phyloP scores from a whole-genome alignment of 2,797 vertebrate genomes.

The Tangara arthus region DNA sequence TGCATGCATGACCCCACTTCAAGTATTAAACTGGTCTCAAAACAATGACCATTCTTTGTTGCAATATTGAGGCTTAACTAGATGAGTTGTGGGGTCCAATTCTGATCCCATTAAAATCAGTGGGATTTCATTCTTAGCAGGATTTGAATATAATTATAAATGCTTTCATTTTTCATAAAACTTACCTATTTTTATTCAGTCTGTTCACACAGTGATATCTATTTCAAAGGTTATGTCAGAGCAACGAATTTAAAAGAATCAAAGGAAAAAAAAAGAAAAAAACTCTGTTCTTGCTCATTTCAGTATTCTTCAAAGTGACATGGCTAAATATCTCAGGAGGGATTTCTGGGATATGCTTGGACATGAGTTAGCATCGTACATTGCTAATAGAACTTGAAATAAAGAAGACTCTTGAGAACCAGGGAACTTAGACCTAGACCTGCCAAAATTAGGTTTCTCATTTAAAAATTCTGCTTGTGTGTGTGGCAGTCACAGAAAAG shows the following conservation, averaged over 20 bases:
- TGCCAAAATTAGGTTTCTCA: slow-evolving; percentile 21
- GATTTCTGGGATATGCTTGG: slow-evolving; percentile 7
- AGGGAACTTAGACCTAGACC: neutral
- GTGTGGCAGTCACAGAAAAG: neutral
- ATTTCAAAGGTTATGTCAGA: slow-evolving; percentile 26
- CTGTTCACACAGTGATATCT: neutral
- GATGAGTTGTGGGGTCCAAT: neutral
- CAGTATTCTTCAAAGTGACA: slow-evolving; percentile 32
- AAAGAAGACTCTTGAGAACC: neutral
- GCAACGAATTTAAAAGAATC: neutral
- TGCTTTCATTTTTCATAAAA: slow-evolving; percentile 40
- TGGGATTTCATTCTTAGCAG: slow-evolving; percentile 37
- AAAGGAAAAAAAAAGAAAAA: neutral
- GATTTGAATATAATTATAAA: slow-evolving; percentile 55
- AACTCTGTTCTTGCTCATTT: slow-evolving; percentile 24
- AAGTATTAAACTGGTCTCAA: slow-evolving; percentile 37
- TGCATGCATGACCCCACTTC: slow-evolving; percentile 29
- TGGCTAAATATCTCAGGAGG: slow-evolving; percentile 31
- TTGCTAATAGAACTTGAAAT: slow-evolving; percentile 37
- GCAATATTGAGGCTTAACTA: slow-evolving; percentile 14
- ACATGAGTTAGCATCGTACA: neutral
- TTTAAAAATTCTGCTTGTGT: slow-evolving; percentile 38
- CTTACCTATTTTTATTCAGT: slow-evolving; percentile 5
- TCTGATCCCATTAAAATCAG: slow-evolving; percentile 36
- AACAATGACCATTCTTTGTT: slow-evolving; percentile 44